Conservation (phyloP, 2,888 invertebrate genomes). For the Cordilura impudica region DNA sequence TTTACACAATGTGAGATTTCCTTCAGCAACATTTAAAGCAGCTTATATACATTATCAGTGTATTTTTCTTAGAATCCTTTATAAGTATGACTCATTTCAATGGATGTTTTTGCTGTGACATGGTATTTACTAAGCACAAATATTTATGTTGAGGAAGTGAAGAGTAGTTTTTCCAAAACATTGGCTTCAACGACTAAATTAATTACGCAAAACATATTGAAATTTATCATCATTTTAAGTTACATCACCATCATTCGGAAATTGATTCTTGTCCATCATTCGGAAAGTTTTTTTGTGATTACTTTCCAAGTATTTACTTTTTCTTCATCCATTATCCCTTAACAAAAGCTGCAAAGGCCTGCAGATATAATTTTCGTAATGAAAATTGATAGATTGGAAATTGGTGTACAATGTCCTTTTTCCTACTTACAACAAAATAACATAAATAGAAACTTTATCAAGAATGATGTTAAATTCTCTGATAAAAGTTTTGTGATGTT, state of each 20-base stretch:
- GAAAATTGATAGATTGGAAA: constrained; percentile 12
- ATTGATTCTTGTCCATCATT: background rate
- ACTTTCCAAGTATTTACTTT: too few species aligned
- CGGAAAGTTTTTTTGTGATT: background rate
- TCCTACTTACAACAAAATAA: too few species aligned
- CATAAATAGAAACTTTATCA: too few species aligned
- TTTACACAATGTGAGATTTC: too few species aligned
- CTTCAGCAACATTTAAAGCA: background rate
- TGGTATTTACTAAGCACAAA: background rate
- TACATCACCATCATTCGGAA: constrained; percentile 1
- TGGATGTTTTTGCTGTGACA: background rate
- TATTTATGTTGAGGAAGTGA: background rate
- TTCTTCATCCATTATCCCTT: background rate
- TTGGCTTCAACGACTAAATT: background rate
- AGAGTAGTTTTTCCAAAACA: background rate
- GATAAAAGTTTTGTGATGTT: too few species aligned
- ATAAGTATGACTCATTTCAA: background rate
- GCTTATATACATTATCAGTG: background rate
- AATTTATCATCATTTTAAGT: background rate
- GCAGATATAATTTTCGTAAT: background rate
- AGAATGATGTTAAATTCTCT: too few species aligned
- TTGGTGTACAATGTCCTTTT: too few species aligned
- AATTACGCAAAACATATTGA: background rate
- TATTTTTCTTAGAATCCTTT: background rate
- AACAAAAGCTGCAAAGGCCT: background rate